Percentiles rank a stretch among this genome's conserved stretches.
phyloP scores from a whole-genome alignment of 2,888 invertebrate species.

The Agrilus cyanescens region DNA sequence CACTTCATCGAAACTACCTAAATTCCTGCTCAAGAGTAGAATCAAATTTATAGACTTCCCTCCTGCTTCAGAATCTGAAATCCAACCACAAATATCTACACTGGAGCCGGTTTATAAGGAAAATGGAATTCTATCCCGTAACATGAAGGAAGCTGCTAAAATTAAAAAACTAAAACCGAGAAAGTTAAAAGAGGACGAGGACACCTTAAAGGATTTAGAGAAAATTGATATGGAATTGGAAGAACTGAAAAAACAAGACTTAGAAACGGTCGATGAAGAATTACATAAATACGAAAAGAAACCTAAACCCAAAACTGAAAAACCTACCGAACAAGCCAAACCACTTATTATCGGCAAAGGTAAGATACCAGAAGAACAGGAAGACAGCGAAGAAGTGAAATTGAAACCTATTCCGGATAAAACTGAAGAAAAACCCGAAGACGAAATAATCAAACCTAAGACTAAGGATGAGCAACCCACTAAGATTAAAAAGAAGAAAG shows the following conservation, averaged over 20 bases:
- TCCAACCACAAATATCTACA: slow-evolving; percentile 25
- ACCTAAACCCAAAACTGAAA: slow-evolving; percentile 17
- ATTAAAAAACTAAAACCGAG: slow-evolving; percentile 43
- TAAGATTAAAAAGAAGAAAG: slow-evolving; percentile 11
- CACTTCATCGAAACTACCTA: slow-evolving; percentile 40
- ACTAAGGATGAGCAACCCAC: slow-evolving; percentile 2
- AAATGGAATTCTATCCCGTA: slow-evolving; percentile 54
- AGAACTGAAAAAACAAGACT: slow-evolving; percentile 29
- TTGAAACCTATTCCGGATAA: slow-evolving; percentile 33
- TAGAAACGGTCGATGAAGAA: slow-evolving; percentile 32
- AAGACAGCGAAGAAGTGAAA: slow-evolving; percentile 25
- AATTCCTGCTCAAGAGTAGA: slow-evolving; percentile 56
- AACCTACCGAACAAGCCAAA: slow-evolving; percentile 19
- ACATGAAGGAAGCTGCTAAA: slow-evolving; percentile 51
- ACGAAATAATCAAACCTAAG: slow-evolving; percentile 6
- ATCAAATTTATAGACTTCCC: slow-evolving; percentile 43
- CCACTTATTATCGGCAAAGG: slow-evolving; percentile 30
- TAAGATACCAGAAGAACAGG: slow-evolving; percentile 28
- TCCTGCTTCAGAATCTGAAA: slow-evolving; percentile 25
- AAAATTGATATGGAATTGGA: slow-evolving; percentile 32
- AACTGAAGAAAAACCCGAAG: slow-evolving; percentile 11
- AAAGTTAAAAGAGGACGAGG: slow-evolving; percentile 32
- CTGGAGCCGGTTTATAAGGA: slow-evolving; percentile 32
- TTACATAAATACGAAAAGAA: slow-evolving; percentile 20
- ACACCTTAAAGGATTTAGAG: slow-evolving; percentile 40